Conservation (phyloP, 2,113 vertebrate genomes). For the Crotalus tigris region DNA sequence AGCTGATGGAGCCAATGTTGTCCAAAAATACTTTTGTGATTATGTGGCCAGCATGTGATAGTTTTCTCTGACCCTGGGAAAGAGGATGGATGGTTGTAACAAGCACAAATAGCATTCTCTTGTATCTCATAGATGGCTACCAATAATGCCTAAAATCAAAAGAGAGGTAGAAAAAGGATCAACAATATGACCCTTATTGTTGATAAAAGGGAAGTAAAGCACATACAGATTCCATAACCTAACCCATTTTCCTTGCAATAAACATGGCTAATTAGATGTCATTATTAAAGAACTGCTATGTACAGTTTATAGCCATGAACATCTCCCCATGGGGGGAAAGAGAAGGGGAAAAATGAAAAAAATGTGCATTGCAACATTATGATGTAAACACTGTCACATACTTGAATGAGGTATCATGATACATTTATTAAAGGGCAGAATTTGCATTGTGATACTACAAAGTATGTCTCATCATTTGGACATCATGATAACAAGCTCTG, state of each 20-base stretch:
- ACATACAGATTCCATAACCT: neutral
- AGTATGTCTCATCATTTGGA: neutral
- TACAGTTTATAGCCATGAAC: neutral
- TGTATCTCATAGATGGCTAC: neutral
- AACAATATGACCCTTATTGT: no score
- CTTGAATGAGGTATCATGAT: neutral
- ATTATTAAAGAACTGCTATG: neutral
- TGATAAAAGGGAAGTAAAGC: neutral
- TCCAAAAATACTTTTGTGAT: neutral
- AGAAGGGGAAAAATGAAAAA: neutral
- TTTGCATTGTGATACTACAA: neutral
- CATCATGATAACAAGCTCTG: neutral
- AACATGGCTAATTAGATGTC: neutral
- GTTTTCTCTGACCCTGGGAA: neutral
- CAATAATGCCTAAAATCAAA: neutral
- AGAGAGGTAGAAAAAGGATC: neutral
- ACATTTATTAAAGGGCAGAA: neutral
- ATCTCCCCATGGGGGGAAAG: neutral
- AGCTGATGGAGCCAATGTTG: neutral
- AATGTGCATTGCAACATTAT: neutral
- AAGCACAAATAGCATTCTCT: neutral
- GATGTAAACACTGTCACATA: neutral
- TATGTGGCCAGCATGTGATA: neutral
- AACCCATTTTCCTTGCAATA: neutral
- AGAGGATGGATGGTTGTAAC: neutral